Evolutionary conservation across 1,140 invertebrate species (phyloP).

Genomic region (Manduca sexta): DNA sequence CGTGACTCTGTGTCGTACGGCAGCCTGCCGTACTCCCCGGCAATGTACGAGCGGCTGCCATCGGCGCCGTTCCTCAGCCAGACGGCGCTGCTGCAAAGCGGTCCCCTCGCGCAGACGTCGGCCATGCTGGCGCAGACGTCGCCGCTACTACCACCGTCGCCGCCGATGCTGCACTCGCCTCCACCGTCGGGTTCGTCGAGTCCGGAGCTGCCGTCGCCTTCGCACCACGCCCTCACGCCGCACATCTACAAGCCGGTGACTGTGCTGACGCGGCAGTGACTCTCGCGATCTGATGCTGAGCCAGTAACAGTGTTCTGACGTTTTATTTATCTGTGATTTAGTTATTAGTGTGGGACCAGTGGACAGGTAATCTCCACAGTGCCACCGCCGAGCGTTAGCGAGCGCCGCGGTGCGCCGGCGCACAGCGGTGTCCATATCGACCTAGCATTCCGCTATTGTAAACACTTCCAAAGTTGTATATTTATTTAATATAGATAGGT

Average conservation of each 20-base stretch:
- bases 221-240: conserved; percentile 52
- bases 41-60: conserved; percentile 47
- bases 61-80: conserved; percentile 39
- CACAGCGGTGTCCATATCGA: background rate
- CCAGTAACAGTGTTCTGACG: conserved; percentile 3
- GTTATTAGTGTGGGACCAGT: conserved; percentile 29
- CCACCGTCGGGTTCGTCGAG: conserved; percentile 51
- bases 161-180: conserved; percentile 45
- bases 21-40: conserved; percentile 41
- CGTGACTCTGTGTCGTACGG: conserved; percentile 39
- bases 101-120: conserved; percentile 19
- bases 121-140: conserved; percentile 35
- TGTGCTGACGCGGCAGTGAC: conserved; percentile 56
- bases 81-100: conserved; percentile 29
- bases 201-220: conserved; percentile 48
- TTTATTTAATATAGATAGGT: conserved; percentile 57
- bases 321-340: conserved; percentile 27
- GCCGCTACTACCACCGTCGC: conserved; percentile 36
- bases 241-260: conserved; percentile 65
- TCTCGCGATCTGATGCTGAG: conserved; percentile 29
- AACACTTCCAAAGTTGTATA: conserved; percentile 64
- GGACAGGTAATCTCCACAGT: conserved; percentile 38
- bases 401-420: no score
- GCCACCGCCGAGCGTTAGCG: no score
- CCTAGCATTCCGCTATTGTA: conserved; percentile 59